Percentiles rank a stretch among this genome's conserved stretches.
These are phyloP conservation scores for Rutilus rutilus DNA, from an alignment of 2,113 vertebrate species.

Conservation along the genomic window DNA sequence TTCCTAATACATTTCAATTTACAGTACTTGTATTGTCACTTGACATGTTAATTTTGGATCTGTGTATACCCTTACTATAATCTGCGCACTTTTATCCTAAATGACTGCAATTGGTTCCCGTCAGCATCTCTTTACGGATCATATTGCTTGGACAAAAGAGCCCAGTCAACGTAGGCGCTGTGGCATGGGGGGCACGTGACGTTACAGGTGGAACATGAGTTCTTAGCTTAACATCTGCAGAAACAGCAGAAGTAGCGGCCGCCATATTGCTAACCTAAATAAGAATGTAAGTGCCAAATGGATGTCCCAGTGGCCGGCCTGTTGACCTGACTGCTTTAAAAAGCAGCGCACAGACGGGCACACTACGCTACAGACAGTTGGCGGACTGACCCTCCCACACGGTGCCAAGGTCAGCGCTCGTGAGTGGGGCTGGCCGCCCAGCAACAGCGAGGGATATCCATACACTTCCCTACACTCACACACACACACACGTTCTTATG, in stretches of 20 bases:
- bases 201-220: conserved; percentile 28
- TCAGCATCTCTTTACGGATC: conserved; percentile 4
- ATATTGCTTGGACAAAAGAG: conserved; percentile 24
- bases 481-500: conserved; percentile 61
- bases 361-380: conserved; percentile 70
- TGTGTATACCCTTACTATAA: neutral
- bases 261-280: conserved; percentile 61
- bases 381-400: conserved; percentile 68
- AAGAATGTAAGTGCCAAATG: conserved; percentile 55
- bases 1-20: neutral
- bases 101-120: neutral
- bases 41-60: neutral
- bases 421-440: conserved; percentile 60
- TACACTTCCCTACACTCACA: conserved; percentile 47
- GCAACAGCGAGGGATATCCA: conserved; percentile 56
- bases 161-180: neutral
- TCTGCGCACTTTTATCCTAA: neutral
- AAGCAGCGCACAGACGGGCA: conserved; percentile 64
- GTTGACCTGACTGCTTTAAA: conserved; percentile 63
- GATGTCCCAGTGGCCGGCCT: conserved; percentile 49
- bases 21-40: neutral
- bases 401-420: conserved; percentile 77
- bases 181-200: conserved; percentile 9
- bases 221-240: conserved; percentile 55
- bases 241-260: conserved; percentile 43